A percentile compares a stretch with the other conserved stretches of the same genome.
Evolutionary conservation across 1,140 invertebrate species (phyloP).

Genomic region (Lepidurus couesii): DNA sequence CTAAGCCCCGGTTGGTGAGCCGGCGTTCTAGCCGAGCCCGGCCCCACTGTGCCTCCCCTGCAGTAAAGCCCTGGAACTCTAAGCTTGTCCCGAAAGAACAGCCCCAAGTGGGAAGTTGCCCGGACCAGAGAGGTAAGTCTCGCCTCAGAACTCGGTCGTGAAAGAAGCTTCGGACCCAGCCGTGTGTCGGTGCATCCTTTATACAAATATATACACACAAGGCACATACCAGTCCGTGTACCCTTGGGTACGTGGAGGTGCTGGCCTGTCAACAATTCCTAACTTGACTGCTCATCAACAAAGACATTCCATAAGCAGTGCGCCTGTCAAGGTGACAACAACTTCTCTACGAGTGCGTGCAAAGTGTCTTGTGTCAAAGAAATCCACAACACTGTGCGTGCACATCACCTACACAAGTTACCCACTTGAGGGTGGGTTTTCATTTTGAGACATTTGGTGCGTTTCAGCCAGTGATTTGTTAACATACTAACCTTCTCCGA

Average conservation of each 20-base stretch:
- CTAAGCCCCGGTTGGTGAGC: background rate
- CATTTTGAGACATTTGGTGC: too few species aligned
- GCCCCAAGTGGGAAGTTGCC: conserved; percentile 6
- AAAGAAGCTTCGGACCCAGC: conserved; percentile 7
- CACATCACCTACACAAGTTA: too few species aligned
- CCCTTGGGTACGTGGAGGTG: background rate
- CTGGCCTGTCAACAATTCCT: conserved; percentile 14
- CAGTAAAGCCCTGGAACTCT: background rate
- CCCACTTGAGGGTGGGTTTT: too few species aligned
- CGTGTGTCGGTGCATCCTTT: background rate
- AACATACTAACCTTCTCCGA: background rate
- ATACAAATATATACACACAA: background rate
- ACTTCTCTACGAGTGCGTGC: conserved; percentile 1
- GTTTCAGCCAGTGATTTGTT: background rate
- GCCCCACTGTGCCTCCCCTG: background rate
- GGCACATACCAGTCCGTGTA: background rate
- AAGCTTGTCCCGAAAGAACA: background rate
- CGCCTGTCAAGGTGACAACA: conserved; percentile 16
- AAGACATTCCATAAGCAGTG: conserved; percentile 1
- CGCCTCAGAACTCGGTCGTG: conserved; percentile 16
- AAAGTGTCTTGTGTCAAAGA: background rate
- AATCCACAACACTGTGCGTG: too few species aligned
- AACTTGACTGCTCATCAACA: conserved; percentile 22
- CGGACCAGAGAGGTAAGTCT: background rate
- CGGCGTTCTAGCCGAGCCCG: background rate